These are phyloP conservation scores for Campylorhamphus procurvoides DNA, from an alignment of 2,113 vertebrate species.

Conservation along the genomic window DNA sequence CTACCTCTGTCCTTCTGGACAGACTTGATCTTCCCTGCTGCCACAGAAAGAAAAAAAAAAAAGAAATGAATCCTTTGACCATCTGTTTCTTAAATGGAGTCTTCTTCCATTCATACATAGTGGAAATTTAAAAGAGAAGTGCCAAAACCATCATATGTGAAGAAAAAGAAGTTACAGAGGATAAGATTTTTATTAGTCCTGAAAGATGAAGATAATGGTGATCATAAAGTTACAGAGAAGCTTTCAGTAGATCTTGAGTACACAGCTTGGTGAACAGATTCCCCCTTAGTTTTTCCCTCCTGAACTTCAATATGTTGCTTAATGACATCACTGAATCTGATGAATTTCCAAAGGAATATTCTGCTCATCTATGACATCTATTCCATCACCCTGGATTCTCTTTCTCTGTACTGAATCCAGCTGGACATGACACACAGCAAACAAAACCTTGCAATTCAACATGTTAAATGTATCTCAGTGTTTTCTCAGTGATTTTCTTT, in stretches of 20 bases:
- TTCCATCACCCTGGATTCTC: not conserved
- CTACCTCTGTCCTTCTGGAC: not conserved
- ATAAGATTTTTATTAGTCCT: not conserved
- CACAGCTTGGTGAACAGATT: not conserved
- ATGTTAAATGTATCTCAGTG: not conserved
- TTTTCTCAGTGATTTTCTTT: not conserved
- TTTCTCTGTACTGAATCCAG: not conserved
- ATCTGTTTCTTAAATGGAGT: not conserved
- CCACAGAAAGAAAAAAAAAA: not conserved
- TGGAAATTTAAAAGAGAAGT: not conserved
- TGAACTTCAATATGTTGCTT: not conserved
- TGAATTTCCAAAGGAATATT: not conserved
- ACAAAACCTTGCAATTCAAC: not conserved
- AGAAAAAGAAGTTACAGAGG: not conserved
- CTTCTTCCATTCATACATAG: not conserved
- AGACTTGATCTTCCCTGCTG: not conserved
- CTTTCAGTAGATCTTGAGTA: not conserved
- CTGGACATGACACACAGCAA: not conserved
- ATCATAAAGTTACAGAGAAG: not conserved
- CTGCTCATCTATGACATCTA: not conserved
- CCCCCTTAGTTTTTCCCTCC: not conserved
- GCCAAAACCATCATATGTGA: not conserved
- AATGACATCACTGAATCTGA: not conserved
- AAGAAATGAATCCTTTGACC: not conserved
- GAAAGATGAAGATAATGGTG: not conserved